phyloP scores from a whole-genome alignment of 2,888 invertebrate genomes.

The Hirudinaria manillensis region DNA sequence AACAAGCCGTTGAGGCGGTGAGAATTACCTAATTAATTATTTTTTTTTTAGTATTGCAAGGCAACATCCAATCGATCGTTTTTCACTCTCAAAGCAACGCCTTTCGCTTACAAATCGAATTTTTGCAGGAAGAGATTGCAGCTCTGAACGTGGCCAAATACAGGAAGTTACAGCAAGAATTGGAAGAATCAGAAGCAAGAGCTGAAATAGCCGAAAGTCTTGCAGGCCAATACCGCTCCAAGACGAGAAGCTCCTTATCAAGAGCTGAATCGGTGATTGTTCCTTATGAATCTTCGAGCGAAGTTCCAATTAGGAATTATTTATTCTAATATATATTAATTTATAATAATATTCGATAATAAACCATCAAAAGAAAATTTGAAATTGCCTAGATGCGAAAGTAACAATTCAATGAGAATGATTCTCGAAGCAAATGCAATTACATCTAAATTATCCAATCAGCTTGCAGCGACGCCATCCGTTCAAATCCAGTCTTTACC shows the following conservation, averaged over 20 bases:
- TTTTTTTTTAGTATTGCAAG: no score
- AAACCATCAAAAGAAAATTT: no score
- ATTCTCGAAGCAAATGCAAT: no score
- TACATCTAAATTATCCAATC: no score
- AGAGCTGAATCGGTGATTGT: conserved; percentile 18
- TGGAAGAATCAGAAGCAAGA: conserved; percentile 31
- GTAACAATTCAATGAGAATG: no score
- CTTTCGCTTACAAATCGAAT: not conserved
- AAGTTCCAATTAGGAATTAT: not conserved
- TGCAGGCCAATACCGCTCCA: conserved; percentile 24
- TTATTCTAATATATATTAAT: not conserved
- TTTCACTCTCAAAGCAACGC: not conserved
- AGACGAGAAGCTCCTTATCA: conserved; percentile 18
- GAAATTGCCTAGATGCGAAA: no score
- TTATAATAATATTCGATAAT: no score
- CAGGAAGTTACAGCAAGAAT: conserved; percentile 32
- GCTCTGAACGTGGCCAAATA: conserved; percentile 32
- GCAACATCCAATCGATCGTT: not conserved
- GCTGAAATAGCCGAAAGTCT: conserved; percentile 29
- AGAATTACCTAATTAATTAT: not conserved
- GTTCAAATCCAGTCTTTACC: conserved; percentile 5
- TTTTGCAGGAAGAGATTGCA: conserved; percentile 30
- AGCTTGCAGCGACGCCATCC: not conserved
- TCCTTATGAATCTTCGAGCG: not conserved
- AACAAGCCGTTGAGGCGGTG: conserved; percentile 28